These are phyloP conservation scores for Ahaetulla prasina DNA, from an alignment of 2,113 vertebrate genomes.

Conservation along the genomic window DNA sequence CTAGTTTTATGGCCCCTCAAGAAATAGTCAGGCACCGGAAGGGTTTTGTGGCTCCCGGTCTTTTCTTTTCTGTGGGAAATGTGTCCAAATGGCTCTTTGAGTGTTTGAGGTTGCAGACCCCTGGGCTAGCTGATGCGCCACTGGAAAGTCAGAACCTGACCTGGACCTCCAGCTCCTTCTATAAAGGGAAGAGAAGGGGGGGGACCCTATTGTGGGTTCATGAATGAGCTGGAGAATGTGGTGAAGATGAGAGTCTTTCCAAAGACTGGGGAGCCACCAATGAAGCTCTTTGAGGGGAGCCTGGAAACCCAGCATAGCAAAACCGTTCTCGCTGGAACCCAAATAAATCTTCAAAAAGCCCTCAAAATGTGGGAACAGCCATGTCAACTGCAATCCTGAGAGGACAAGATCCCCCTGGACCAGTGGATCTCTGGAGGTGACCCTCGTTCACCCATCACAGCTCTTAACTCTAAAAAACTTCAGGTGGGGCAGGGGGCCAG, in stretches of 20 bases:
- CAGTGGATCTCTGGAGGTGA: neutral
- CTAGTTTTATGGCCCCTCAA: too few species aligned
- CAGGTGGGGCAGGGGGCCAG: neutral
- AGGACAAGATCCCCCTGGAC: too few species aligned
- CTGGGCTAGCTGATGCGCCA: too few species aligned
- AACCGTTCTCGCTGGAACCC: neutral
- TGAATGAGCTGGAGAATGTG: neutral
- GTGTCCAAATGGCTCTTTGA: too few species aligned
- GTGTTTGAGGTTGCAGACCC: too few species aligned
- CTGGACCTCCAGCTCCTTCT: neutral
- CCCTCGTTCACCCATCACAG: too few species aligned
- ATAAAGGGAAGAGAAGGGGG: neutral
- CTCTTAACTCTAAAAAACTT: neutral
- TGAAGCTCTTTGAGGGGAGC: neutral
- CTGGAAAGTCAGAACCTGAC: neutral
- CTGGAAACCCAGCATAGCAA: neutral
- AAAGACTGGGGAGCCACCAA: neutral
- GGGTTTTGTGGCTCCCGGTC: too few species aligned
- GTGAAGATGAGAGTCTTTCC: neutral
- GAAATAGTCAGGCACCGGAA: too few species aligned
- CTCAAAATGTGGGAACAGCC: neutral
- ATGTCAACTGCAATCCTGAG: neutral
- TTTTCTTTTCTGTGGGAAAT: too few species aligned
- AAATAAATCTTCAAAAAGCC: neutral
- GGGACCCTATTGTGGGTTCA: neutral